These are phyloP conservation scores for Eremophila alpestris DNA, from an alignment of 2,797 vertebrate genomes.

Conservation along the genomic window DNA sequence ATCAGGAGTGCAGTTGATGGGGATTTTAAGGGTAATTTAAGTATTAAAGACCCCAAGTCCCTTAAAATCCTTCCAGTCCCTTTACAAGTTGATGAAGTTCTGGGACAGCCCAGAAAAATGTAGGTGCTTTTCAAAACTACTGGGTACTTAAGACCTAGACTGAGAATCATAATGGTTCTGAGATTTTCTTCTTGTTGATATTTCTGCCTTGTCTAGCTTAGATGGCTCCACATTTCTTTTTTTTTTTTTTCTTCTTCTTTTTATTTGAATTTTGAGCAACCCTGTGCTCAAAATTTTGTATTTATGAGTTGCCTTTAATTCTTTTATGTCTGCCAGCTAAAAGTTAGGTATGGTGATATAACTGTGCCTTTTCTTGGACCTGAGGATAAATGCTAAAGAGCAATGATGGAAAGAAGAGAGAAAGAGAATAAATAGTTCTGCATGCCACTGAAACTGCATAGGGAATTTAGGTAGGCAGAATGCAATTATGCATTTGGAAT, in stretches of 20 bases:
- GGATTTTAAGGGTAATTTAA: not conserved
- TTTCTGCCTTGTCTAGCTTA: not conserved
- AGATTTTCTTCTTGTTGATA: not conserved
- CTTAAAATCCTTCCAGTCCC: not conserved
- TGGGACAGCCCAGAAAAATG: not conserved
- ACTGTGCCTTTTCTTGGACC: not conserved
- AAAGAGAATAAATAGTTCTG: conserved; percentile 38
- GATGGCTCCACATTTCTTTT: not conserved
- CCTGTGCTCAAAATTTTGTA: not conserved
- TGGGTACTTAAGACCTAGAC: not conserved
- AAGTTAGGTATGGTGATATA: not conserved
- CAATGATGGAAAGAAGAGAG: not conserved
- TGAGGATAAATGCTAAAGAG: not conserved
- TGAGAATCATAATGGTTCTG: not conserved
- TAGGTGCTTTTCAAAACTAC: not conserved
- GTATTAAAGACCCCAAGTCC: not conserved
- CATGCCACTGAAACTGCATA: conserved; percentile 15
- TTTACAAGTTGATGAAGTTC: not conserved
- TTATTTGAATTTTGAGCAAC: not conserved
- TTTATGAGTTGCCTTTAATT: not conserved
- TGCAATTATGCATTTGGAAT: conserved; percentile 70
- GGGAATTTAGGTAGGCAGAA: conserved; percentile 68
- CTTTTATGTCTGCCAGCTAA: not conserved
- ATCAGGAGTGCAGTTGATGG: not conserved
- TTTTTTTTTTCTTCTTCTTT: not conserved